Base-by-base conservation (phyloP, 2,888 invertebrate species). In the Dryobota labecula region DNA sequence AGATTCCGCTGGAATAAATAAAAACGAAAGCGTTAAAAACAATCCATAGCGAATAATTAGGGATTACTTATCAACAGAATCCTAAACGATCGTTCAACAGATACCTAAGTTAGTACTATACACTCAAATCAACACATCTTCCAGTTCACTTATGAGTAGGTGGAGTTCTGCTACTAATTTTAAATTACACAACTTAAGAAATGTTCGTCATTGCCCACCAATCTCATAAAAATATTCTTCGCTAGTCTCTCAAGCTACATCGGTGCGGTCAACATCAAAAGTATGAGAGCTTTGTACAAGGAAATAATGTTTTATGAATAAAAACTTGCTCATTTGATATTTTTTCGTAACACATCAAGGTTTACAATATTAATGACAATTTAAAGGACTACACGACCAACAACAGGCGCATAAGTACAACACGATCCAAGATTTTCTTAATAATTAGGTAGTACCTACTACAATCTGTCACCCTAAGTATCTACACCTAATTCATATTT, bases 1-100 rank as follows among this genome's bases (percentile, higher is more conserved):
- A 62, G 93, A 90, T 63, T 89, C 91, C 73, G 94, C 95, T 92
- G 87, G 18, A 80, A 80, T 47, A 56, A 80, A 62, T 18, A 45
- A 73, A 80, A 73, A 47, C 73, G 3, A 20, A 62, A 36, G n/a
- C 67, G 78, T 73, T 56, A 64, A 47, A 70, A 78, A 24, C 27
- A 27, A 20, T 49, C n/a, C 15, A 30, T 36, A n/a, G 3, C 7
- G 5, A 61, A 61, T 33, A 9, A 24, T 33, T 20, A 13, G 15
- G 13, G 15, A n/a, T 27, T 2, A 30, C 5, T n/a, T 27, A 33
- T n/a, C 27, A 43, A 27, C 5, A 43, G 1, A 45, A n/a, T 20
- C n/a, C 13, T 43, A n/a, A 41, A 45, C 20, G 11, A 30, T 24
- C 4, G 9, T 41, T 18, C 18, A 43, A 43, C 1, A 49, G 20